A percentile compares a stretch with the other conserved stretches of the same genome.
These are phyloP conservation scores for Galerucella calmariensis DNA, from an alignment of 2,888 invertebrate genomes.

Conservation along the genomic window DNA sequence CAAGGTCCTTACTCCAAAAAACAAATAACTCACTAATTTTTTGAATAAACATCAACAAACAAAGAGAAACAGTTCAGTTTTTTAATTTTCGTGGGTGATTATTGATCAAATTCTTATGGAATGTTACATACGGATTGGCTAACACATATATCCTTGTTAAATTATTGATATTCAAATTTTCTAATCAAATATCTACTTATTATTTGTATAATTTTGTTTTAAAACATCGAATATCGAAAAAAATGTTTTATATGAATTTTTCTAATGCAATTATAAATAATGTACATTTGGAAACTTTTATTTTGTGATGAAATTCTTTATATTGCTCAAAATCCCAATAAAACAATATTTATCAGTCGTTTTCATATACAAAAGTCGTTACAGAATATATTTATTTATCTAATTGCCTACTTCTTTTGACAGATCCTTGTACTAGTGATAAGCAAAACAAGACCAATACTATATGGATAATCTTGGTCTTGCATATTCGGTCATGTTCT, in stretches of 20 bases:
- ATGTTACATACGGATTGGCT: neutral
- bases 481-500: no score
- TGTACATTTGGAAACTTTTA: slow-evolving; percentile 36
- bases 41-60: no score
- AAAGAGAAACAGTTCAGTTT: neutral
- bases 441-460: no score
- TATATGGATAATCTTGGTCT: no score
- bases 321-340: slow-evolving; percentile 49
- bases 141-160: slow-evolving; percentile 17
- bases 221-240: slow-evolving; percentile 39
- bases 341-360: slow-evolving; percentile 39
- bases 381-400: slow-evolving; percentile 49
- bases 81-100: neutral
- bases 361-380: slow-evolving; percentile 39
- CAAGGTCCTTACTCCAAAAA: no score
- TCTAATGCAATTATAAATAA: slow-evolving; percentile 35
- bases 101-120: neutral
- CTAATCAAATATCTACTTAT: slow-evolving; percentile 29
- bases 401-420: slow-evolving; percentile 29
- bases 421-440: no score
- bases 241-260: slow-evolving; percentile 47
- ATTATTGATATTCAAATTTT: slow-evolving; percentile 34
- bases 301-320: slow-evolving; percentile 43
- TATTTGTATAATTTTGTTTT: slow-evolving; percentile 34
- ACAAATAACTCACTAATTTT: no score